phyloP scores from a whole-genome alignment of 2,113 vertebrate genomes.

The Melierax canorus region DNA sequence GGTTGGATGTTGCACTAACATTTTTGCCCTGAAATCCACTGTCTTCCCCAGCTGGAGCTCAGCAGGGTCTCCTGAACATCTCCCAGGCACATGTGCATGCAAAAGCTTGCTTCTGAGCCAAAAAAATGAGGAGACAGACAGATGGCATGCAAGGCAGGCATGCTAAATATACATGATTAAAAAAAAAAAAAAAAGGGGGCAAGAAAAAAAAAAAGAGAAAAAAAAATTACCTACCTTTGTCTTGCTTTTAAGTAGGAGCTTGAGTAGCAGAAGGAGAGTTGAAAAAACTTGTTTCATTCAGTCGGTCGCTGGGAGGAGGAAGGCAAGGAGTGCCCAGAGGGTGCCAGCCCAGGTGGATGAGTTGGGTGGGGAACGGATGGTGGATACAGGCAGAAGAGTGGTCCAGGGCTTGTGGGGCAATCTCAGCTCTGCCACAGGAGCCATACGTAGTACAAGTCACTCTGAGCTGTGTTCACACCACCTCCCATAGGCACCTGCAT shows the following conservation, averaged over 20 bases:
- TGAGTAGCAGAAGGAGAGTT: background rate
- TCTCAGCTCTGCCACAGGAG: background rate
- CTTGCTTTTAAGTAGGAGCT: background rate
- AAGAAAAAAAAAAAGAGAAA: background rate
- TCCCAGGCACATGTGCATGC: background rate
- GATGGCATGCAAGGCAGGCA: background rate
- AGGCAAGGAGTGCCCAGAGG: background rate
- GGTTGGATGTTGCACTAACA: background rate
- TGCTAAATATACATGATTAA: background rate
- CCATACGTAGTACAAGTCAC: accelerated
- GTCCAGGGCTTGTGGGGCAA: no score
- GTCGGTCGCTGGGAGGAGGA: background rate
- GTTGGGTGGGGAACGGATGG: background rate
- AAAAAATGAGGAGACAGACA: background rate
- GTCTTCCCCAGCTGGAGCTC: background rate
- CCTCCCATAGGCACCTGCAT: accelerated
- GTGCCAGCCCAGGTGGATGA: background rate
- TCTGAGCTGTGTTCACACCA: no score
- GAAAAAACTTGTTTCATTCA: background rate
- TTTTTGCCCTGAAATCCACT: background rate
- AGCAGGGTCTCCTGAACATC: background rate
- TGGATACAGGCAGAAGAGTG: background rate
- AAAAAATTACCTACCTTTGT: background rate
- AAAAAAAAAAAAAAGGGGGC: background rate
- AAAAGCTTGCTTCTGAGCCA: background rate